These are phyloP conservation scores for Mesocentrotus franciscanus DNA, from an alignment of 53 echinoderm and acorn worm genomes.

Conservation along the genomic window DNA sequence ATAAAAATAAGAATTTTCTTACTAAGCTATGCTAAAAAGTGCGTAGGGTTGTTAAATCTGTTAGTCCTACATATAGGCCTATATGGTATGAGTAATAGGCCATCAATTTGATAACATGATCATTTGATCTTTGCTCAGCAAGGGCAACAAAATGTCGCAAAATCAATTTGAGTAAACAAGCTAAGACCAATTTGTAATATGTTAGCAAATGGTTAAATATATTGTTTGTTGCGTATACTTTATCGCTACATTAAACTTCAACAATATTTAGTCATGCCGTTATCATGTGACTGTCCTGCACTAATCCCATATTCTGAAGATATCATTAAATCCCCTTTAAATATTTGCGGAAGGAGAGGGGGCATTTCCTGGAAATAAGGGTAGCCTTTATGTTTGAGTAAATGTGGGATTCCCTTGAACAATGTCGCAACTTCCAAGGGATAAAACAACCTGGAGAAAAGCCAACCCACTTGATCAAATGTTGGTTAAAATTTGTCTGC, in stretches of 20 bases:
- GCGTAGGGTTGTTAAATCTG: not conserved
- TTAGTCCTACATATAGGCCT: not conserved
- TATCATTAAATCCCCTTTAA: not conserved
- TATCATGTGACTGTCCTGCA: not conserved
- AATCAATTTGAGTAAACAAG: not conserved
- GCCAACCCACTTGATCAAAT: not conserved
- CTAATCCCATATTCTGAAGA: not conserved
- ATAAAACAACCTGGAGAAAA: not conserved
- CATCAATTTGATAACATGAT: not conserved
- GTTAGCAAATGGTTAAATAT: not conserved
- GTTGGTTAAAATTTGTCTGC: not conserved
- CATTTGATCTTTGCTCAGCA: not conserved
- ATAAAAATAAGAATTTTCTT: not conserved
- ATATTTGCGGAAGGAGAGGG: no score
- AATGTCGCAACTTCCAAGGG: not conserved
- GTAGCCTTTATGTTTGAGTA: not conserved
- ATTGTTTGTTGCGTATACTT: not conserved
- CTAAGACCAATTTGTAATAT: not conserved
- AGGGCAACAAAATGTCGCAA: not conserved
- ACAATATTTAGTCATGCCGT: not conserved
- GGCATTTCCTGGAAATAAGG: not conserved
- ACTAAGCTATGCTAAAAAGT: not conserved
- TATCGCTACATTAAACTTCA: not conserved
- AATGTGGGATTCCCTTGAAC: not conserved
- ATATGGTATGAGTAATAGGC: not conserved